These are phyloP conservation scores for Phoxinus dragarum DNA, from an alignment of 2,797 vertebrate species.

Conservation along the genomic window DNA sequence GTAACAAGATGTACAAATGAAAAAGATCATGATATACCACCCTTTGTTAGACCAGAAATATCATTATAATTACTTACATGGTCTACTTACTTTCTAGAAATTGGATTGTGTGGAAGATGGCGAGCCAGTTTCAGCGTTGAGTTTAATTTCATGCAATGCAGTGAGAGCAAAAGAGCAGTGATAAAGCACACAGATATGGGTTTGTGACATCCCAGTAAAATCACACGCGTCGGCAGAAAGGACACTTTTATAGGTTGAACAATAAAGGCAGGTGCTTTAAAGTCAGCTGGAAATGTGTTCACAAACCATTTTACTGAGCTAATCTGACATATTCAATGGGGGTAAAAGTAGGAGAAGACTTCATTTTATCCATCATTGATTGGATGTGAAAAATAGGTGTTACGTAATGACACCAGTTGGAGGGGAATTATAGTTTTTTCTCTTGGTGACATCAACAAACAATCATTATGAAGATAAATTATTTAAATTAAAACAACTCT, in stretches of 20 bases:
- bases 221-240: constrained; percentile 12
- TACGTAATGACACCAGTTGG: too few relatives aligned
- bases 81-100: constrained; percentile 58
- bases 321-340: constrained; percentile 16
- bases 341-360: neutral
- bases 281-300: constrained; percentile 15
- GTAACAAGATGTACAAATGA: constrained; percentile 23
- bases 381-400: constrained; percentile 10
- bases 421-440: neutral
- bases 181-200: constrained; percentile 32
- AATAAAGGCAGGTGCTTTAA: neutral
- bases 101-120: constrained; percentile 55
- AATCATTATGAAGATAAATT: neutral
- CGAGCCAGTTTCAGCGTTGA: constrained; percentile 44
- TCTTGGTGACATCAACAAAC: too few relatives aligned
- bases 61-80: constrained; percentile 54
- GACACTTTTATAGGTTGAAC: constrained; percentile 7
- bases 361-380: neutral
- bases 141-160: constrained; percentile 20
- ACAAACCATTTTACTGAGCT: constrained; percentile 12
- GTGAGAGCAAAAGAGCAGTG: constrained; percentile 26
- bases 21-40: constrained; percentile 28
- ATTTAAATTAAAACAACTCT: neutral
- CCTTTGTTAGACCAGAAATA: constrained; percentile 45
- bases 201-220: constrained; percentile 28